These are phyloP conservation scores for Reticulitermes lucifugus DNA, from an alignment of 2,888 invertebrate genomes.

Conservation along the genomic window DNA sequence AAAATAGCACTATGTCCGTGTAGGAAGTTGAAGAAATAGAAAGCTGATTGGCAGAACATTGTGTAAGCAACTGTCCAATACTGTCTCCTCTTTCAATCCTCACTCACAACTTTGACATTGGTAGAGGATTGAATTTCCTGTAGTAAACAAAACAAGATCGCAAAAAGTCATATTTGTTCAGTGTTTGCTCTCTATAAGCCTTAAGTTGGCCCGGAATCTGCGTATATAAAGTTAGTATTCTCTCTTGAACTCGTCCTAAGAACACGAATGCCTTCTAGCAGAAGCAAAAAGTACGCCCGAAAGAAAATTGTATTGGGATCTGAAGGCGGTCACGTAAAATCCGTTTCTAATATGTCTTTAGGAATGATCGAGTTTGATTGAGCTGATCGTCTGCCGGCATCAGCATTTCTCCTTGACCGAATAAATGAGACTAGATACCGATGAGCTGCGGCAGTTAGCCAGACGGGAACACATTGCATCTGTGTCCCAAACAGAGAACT, in stretches of 20 bases:
- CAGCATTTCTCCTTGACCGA: conserved; percentile 3
- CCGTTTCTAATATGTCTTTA: conserved; percentile 10
- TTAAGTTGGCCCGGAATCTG: no score
- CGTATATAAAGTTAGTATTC: not conserved
- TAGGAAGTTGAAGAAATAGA: no score
- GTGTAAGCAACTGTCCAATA: no score
- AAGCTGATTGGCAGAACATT: no score
- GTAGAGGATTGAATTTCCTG: no score
- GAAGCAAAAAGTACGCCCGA: conserved; percentile 34
- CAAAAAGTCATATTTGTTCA: no score
- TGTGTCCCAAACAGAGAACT: not conserved
- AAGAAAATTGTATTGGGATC: conserved; percentile 40
- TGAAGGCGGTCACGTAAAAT: conserved; percentile 41
- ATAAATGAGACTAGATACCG: not conserved
- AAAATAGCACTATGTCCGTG: no score
- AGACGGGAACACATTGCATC: not conserved
- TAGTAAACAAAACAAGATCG: no score
- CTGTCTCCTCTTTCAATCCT: no score
- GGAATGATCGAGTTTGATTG: conserved; percentile 19
- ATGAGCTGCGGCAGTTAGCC: not conserved
- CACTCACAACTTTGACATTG: no score
- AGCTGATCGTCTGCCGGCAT: not conserved
- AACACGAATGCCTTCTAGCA: not conserved
- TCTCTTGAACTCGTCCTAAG: not conserved
- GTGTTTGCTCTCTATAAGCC: no score